Conservation (phyloP, 2,113 vertebrate genomes). For the Brienomyrus brachyistius region DNA sequence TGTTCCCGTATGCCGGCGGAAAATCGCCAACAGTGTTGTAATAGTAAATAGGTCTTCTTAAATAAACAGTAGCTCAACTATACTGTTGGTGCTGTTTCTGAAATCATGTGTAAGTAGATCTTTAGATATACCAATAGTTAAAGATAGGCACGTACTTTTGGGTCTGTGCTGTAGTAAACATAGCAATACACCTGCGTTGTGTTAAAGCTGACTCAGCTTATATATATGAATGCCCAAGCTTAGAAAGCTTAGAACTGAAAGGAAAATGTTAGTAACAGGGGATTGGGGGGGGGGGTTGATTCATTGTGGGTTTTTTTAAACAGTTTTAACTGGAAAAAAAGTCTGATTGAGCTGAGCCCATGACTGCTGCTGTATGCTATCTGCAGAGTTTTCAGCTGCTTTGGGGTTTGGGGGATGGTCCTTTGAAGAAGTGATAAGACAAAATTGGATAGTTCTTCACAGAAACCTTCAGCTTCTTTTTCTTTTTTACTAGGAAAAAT, state of each 20-base stretch:
- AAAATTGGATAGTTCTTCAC: conserved; percentile 10
- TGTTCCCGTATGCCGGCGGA: neutral
- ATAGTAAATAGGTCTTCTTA: neutral
- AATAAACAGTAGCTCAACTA: neutral
- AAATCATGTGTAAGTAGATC: neutral
- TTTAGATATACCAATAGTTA: conserved; percentile 2
- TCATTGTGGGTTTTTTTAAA: conserved; percentile 21
- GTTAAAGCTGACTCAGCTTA: conserved; percentile 51
- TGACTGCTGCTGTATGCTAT: conserved; percentile 33
- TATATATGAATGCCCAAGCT: conserved; percentile 23
- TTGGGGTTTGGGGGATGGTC: conserved; percentile 5
- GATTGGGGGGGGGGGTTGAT: conserved; percentile 11
- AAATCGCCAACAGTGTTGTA: neutral
- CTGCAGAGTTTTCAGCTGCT: conserved; percentile 22
- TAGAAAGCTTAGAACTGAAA: conserved; percentile 25
- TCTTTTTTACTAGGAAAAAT: neutral
- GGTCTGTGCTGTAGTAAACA: neutral
- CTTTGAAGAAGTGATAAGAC: conserved; percentile 2
- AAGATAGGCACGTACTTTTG: neutral
- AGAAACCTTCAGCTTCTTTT: neutral
- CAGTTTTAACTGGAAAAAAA: conserved; percentile 22
- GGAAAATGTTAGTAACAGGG: conserved; percentile 8
- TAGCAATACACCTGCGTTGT: conserved; percentile 6
- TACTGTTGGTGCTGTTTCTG: neutral
- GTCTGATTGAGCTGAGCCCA: conserved; percentile 25